These are phyloP conservation scores for Phainopepla nitens DNA, from an alignment of 2,113 vertebrate genomes.

Conservation along the genomic window DNA sequence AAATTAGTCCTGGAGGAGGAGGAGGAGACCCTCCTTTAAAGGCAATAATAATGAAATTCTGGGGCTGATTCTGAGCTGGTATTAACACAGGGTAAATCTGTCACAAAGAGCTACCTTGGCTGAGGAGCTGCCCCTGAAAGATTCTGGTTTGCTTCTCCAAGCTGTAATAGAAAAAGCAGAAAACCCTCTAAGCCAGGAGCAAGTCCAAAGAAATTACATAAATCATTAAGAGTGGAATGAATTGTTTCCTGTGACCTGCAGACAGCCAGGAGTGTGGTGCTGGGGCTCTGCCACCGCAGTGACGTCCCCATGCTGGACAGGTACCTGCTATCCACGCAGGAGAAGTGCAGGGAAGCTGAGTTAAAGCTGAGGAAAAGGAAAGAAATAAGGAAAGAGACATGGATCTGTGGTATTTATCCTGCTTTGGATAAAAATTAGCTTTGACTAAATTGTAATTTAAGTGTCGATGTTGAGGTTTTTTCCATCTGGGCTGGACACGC, in stretches of 20 bases:
- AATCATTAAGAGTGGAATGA: slow-evolving; percentile 3
- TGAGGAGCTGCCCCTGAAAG: neutral
- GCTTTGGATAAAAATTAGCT: neutral
- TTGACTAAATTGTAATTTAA: neutral
- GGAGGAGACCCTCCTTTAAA: slow-evolving; percentile 2
- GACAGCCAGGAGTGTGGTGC: neutral
- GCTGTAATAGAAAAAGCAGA: slow-evolving; percentile 1
- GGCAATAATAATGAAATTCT: neutral
- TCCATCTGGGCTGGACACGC: rapidly evolving
- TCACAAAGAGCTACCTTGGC: neutral
- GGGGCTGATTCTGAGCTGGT: neutral
- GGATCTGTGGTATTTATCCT: neutral
- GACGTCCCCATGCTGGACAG: neutral
- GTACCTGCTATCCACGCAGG: neutral
- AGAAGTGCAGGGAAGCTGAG: rapidly evolving
- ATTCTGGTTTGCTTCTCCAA: neutral
- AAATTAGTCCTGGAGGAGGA: slow-evolving; percentile 31
- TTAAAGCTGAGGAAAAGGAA: neutral
- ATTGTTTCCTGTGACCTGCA: slow-evolving; percentile 21
- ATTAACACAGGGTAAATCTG: neutral
- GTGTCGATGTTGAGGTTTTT: neutral
- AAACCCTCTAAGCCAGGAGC: neutral
- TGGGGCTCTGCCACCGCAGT: neutral
- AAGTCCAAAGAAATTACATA: slow-evolving; percentile 11
- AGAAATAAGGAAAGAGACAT: neutral